These are phyloP conservation scores for Epinotia demarniana DNA, from an alignment of 2,888 invertebrate genomes.

Conservation along the genomic window DNA sequence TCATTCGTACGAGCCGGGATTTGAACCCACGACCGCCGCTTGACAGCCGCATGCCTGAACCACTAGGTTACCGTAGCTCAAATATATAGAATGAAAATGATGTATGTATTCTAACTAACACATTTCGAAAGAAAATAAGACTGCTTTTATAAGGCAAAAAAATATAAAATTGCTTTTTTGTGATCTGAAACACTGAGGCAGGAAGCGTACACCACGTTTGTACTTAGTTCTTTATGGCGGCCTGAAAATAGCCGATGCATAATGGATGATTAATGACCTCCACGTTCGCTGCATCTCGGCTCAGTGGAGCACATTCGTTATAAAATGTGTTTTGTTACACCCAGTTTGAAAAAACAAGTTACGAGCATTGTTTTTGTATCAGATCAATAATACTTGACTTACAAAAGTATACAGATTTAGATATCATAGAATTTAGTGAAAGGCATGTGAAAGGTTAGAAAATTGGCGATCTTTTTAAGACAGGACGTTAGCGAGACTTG, in stretches of 20 bases:
- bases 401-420: too few relatives aligned
- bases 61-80: too few relatives aligned
- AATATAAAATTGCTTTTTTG: not conserved
- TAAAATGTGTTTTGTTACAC: not conserved
- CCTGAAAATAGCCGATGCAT: constrained; percentile 72
- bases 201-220: constrained; percentile 47
- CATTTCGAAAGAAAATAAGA: not conserved
- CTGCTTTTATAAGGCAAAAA: constrained; percentile 18
- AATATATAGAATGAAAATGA: too few relatives aligned
- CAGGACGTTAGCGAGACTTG: too few relatives aligned
- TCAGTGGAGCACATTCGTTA: constrained; percentile 68
- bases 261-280: constrained; percentile 74
- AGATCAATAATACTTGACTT: too few relatives aligned
- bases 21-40: too few relatives aligned
- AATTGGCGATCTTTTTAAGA: too few relatives aligned
- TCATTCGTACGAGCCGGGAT: too few relatives aligned
- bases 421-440: too few relatives aligned
- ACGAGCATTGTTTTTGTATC: not conserved
- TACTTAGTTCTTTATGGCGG: constrained; percentile 50
- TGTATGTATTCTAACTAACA: not conserved
- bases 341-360: not conserved
- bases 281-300: constrained; percentile 58
- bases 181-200: not conserved
- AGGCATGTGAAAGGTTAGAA: too few relatives aligned
- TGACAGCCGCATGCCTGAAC: too few relatives aligned